Percentiles rank a stretch among this genome's conserved stretches.
Evolutionary conservation across 2,797 vertebrate genomes (phyloP).

Genomic region (Dromococcyx pavoninus): DNA sequence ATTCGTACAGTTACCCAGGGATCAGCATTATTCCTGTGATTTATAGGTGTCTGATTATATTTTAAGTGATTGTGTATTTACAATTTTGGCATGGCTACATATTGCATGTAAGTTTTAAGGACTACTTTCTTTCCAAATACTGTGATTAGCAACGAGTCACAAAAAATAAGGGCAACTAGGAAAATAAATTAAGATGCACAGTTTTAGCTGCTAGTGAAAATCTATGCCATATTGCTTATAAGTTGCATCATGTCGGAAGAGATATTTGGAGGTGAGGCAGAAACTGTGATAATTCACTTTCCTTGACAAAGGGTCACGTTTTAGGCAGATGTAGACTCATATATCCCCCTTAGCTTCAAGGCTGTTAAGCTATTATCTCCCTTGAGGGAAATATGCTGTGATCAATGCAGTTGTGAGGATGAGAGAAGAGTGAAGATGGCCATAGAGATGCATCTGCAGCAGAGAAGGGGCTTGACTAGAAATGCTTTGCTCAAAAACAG

Average conservation of each 20-base stretch:
- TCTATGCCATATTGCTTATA: neutral
- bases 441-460: neutral
- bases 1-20: neutral
- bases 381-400: neutral
- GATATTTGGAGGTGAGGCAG: neutral
- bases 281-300: neutral
- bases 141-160: neutral
- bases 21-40: neutral
- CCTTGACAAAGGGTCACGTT: neutral
- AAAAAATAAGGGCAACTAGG: neutral
- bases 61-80: neutral
- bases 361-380: neutral
- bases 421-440: neutral
- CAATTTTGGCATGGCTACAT: neutral
- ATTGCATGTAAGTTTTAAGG: neutral
- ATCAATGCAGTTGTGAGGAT: neutral
- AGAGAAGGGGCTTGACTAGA: neutral
- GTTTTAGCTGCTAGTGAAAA: neutral
- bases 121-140: neutral
- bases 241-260: neutral
- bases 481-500: neutral
- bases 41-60: neutral
- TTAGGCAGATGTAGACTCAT: neutral
- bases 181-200: neutral
- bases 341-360: neutral